phyloP scores from a whole-genome alignment of 2,888 invertebrate genomes.

The Steinernema carpocapsae region DNA sequence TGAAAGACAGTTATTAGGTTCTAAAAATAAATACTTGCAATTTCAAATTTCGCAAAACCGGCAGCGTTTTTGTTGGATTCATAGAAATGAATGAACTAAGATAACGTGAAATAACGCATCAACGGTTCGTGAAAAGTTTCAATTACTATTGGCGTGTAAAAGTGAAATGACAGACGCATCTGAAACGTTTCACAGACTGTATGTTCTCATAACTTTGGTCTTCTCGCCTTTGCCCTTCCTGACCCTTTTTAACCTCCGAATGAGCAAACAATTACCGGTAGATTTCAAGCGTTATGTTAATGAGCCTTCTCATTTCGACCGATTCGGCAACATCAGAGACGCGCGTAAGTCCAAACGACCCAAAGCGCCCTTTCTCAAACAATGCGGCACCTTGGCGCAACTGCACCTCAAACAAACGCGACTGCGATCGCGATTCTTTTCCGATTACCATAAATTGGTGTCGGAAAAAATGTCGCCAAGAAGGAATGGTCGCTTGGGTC shows the following conservation, averaged over 20 bases:
- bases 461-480: not conserved
- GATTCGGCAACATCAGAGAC: slow-evolving; percentile 27
- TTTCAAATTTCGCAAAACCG: too few relatives aligned
- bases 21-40: too few relatives aligned
- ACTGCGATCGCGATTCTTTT: not conserved
- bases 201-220: too few relatives aligned
- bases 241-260: not conserved
- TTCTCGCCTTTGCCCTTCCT: too few relatives aligned
- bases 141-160: not conserved
- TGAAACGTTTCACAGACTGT: too few relatives aligned
- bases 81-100: too few relatives aligned
- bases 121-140: not conserved
- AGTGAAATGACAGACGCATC: too few relatives aligned
- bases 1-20: too few relatives aligned
- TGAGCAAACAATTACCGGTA: slow-evolving; percentile 5
- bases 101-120: not conserved
- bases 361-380: slow-evolving; percentile 1
- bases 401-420: slow-evolving; percentile 24
- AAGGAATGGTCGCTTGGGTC: not conserved
- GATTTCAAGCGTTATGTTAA: slow-evolving; percentile 13
- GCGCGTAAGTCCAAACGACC: not conserved
- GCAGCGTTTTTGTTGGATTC: too few relatives aligned
- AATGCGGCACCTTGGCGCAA: not conserved
- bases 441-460: slow-evolving; percentile 27
- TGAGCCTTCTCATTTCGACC: not conserved